A percentile compares a stretch with the other conserved stretches of the same genome.
Evolutionary conservation across 2,797 vertebrate species (phyloP).

Genomic region (Kryptolebias ocellatus): DNA sequence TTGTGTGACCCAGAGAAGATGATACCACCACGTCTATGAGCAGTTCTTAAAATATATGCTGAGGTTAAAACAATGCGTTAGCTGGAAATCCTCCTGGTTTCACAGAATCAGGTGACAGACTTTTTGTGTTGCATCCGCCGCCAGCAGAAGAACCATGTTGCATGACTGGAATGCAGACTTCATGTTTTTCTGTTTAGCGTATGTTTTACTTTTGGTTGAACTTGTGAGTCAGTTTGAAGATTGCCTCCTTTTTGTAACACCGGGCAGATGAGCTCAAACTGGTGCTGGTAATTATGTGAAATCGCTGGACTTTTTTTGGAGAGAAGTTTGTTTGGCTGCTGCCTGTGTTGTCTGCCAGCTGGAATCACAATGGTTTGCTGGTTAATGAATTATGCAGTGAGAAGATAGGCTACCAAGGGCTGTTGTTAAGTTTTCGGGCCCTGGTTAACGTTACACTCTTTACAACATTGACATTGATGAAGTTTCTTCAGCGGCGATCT

Average conservation of each 20-base stretch:
- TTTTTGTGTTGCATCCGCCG: no score
- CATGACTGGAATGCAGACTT: background rate
- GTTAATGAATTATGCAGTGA: conserved; percentile 77
- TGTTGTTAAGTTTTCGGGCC: conserved; percentile 64
- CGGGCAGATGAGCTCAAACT: background rate
- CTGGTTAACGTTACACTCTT: conserved; percentile 67
- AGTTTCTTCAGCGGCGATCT: conserved; percentile 11
- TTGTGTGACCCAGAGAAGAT: background rate
- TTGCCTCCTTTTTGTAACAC: background rate
- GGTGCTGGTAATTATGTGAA: background rate
- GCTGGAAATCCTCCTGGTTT: no score
- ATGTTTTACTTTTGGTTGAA: background rate
- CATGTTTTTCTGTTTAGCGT: background rate
- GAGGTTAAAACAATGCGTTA: no score
- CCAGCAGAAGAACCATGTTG: background rate
- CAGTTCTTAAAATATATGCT: background rate
- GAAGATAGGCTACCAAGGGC: conserved; percentile 54
- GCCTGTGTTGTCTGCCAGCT: conserved; percentile 46
- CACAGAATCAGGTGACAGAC: no score
- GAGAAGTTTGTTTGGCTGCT: conserved; percentile 39
- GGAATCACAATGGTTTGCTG: conserved; percentile 63
- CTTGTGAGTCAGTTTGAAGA: no score
- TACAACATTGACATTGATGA: conserved; percentile 21
- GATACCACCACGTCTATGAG: background rate
- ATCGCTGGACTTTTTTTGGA: background rate